Evolutionary conservation across 2,113 vertebrate genomes (phyloP).

Genomic region (Eidolon helvum): DNA sequence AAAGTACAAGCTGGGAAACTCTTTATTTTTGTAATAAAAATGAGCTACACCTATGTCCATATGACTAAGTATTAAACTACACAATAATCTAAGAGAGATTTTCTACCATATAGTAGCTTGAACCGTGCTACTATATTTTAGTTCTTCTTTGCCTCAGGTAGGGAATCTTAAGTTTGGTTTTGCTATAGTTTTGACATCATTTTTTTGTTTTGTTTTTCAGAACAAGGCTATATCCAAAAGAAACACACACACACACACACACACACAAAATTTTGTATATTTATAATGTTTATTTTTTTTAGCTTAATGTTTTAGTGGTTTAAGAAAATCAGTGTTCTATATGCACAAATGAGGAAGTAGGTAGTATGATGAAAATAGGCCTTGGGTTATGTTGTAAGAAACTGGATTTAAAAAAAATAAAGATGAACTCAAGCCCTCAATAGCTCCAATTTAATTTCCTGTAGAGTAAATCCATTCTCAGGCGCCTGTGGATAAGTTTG

Average conservation of each 20-base stretch:
- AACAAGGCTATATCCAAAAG: not conserved
- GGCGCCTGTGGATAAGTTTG: constrained; percentile 34
- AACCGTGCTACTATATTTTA: not conserved
- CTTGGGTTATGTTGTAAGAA: not conserved
- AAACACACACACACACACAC: not conserved
- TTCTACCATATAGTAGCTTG: not conserved
- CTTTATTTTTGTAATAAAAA: not conserved
- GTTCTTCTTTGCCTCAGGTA: not conserved
- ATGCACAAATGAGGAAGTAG: not conserved
- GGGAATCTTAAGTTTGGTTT: not conserved
- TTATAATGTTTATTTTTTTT: not conserved
- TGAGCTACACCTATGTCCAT: not conserved
- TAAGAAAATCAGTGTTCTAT: not conserved
- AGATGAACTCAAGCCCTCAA: constrained; percentile 5
- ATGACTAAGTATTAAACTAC: not conserved
- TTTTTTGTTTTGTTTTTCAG: constrained; percentile 2
- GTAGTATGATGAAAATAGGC: not conserved
- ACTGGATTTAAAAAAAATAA: constrained; percentile 35
- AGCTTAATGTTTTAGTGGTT: not conserved
- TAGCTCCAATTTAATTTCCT: constrained; percentile 71
- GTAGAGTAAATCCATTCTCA: constrained; percentile 34
- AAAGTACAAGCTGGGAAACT: not conserved
- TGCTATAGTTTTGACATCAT: not conserved
- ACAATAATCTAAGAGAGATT: not conserved
- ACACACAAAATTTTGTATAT: not conserved